A percentile compares a stretch with the other conserved stretches of the same genome.
These are phyloP conservation scores for Anas acuta DNA, from an alignment of 2,797 vertebrate species.

Conservation along the genomic window DNA sequence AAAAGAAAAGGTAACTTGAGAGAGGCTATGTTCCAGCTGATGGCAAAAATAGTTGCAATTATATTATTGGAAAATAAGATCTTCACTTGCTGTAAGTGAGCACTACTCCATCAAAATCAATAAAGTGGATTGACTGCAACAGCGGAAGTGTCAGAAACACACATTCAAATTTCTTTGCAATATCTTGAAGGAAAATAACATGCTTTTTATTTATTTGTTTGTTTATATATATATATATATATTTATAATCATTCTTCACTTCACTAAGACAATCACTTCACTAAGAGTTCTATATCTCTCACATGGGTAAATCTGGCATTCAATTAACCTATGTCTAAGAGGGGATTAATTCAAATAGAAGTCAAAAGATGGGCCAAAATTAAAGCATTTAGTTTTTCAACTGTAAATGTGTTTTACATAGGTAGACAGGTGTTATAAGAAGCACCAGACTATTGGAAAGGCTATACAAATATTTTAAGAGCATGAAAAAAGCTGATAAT, in stretches of 20 bases:
- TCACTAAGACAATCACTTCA: background rate
- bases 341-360: background rate
- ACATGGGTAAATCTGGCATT: background rate
- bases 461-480: background rate
- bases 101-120: slow-evolving; percentile 24
- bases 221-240: background rate
- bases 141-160: background rate
- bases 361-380: background rate
- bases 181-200: background rate
- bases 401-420: background rate
- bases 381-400: background rate
- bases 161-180: background rate
- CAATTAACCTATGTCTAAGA: background rate
- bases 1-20: slow-evolving; percentile 1
- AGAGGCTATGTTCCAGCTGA: background rate
- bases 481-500: background rate
- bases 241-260: background rate
- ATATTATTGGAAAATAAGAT: slow-evolving; percentile 31
- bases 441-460: background rate
- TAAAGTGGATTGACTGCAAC: background rate
- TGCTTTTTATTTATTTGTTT: background rate
- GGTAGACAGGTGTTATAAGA: background rate
- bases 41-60: slow-evolving; percentile 6
- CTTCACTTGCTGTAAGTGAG: background rate
- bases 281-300: background rate